Evolutionary conservation across 2,888 invertebrate genomes (phyloP).

Genomic region (Poecilobothrus nobilitatus): DNA sequence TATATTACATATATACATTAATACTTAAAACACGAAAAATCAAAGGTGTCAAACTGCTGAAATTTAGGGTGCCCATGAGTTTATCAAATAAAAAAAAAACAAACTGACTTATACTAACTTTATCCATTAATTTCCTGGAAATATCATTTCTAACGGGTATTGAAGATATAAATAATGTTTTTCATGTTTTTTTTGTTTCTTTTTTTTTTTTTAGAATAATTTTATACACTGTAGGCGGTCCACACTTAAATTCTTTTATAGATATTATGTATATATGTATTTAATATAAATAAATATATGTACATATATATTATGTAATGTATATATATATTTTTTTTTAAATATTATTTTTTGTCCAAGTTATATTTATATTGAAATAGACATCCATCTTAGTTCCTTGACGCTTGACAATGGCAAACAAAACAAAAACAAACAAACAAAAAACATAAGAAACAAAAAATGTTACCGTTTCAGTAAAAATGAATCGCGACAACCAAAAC

Average conservation of each 20-base stretch:
- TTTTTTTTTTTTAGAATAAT: background rate
- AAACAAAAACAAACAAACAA: too few relatives aligned
- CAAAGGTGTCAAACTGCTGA: background rate
- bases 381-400: background rate
- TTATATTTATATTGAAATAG: too few relatives aligned
- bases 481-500: background rate
- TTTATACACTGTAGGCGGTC: background rate
- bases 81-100: background rate
- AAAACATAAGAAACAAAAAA: too few relatives aligned
- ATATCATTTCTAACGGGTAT: background rate
- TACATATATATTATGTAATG: too few relatives aligned
- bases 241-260: too few relatives aligned
- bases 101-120: background rate
- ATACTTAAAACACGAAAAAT: background rate
- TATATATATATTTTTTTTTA: too few relatives aligned
- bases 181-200: too few relatives aligned
- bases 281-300: too few relatives aligned
- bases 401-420: background rate
- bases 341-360: too few relatives aligned
- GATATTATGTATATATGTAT: too few relatives aligned
- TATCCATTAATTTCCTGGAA: background rate
- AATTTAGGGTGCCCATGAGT: slow-evolving; percentile 6
- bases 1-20: too few relatives aligned
- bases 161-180: background rate
- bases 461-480: background rate